Conservation (phyloP, 2,888 invertebrate species). For the Metopia argyrocephala region DNA sequence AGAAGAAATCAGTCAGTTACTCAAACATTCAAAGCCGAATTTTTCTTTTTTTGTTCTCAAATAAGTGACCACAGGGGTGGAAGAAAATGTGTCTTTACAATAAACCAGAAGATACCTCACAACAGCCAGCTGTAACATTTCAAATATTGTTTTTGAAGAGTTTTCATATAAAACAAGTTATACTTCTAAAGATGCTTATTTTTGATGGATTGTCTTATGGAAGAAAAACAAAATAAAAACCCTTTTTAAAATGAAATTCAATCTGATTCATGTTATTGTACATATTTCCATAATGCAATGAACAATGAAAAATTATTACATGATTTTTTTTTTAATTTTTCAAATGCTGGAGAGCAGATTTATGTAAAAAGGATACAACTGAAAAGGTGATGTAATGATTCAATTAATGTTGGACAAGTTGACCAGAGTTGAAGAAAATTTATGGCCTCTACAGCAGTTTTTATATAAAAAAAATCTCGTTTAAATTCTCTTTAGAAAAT, state of each 20-base stretch:
- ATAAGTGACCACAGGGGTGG: conserved; percentile 43
- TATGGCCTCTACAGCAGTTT: conserved; percentile 36
- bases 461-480: conserved; percentile 28
- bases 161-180: not conserved
- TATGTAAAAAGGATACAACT: not conserved
- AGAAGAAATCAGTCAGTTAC: conserved; percentile 36
- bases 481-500: not conserved
- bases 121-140: conserved; percentile 32
- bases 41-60: conserved; percentile 5
- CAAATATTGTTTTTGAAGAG: not conserved
- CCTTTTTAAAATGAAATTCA: conserved; percentile 7
- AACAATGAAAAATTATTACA: conserved; percentile 39
- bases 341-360: not conserved
- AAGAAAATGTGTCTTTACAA: not conserved
- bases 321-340: conserved; percentile 42
- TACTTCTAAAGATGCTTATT: conserved; percentile 27
- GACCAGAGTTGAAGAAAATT: conserved; percentile 68
- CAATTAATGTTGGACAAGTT: conserved; percentile 71
- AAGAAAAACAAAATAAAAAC: not conserved
- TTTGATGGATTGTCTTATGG: conserved; percentile 38
- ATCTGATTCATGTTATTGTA: conserved; percentile 24
- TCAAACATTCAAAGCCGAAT: conserved; percentile 43
- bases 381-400: conserved; percentile 69
- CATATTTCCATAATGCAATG: not conserved
- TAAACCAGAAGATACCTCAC: not conserved